Conservation (phyloP, 2,113 vertebrate genomes). For the Cyrtonyx montezumae region DNA sequence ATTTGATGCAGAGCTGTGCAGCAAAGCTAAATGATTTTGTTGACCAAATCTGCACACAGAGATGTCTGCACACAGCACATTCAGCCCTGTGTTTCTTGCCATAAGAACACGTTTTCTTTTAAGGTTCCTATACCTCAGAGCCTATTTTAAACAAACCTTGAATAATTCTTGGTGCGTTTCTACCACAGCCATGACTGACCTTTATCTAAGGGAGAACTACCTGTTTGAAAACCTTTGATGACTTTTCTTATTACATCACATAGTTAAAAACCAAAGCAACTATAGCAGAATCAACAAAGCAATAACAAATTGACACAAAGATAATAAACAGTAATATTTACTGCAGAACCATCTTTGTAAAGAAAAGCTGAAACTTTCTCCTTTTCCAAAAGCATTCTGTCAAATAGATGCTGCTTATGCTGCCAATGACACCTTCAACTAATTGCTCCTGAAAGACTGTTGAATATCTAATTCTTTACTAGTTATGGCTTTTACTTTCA, state of each 20-base stretch:
- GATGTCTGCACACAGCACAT: not conserved
- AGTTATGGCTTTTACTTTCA: accelerated
- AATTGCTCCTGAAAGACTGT: not conserved
- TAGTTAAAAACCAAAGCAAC: not conserved
- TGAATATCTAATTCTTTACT: not conserved
- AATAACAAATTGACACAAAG: not conserved
- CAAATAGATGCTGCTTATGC: not conserved
- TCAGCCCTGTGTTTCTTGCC: not conserved
- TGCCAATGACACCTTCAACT: not conserved
- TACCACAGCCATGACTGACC: not conserved
- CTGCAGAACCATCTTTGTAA: not conserved
- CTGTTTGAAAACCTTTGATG: not conserved
- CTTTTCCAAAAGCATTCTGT: not conserved
- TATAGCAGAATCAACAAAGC: not conserved
- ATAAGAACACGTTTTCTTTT: not conserved
- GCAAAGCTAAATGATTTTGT: not conserved
- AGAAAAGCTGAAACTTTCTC: not conserved
- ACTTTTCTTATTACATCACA: not conserved
- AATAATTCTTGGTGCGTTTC: not conserved
- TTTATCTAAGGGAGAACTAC: not conserved
- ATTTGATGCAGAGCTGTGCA: not conserved
- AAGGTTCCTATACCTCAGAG: not conserved
- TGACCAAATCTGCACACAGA: not conserved
- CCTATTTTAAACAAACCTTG: not conserved
- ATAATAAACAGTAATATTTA: not conserved